Evolutionary conservation across 1,140 invertebrate genomes (phyloP), one percentile per base, ranked within the genome.

Genomic region (Bombus affinis): DNA sequence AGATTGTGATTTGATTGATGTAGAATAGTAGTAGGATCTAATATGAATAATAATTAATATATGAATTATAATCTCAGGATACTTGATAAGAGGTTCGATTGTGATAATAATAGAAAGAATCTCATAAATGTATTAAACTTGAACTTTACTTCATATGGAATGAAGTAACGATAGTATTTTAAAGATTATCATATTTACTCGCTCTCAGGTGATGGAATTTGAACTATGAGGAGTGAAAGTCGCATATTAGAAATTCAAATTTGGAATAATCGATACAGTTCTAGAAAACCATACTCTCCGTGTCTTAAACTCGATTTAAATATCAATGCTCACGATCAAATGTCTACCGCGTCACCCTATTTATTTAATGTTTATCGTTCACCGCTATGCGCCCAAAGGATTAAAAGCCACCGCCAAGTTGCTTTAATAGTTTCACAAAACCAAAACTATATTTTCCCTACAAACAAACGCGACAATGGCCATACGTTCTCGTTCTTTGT

Each of bases 401-500:
- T 2, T 12, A 5, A 32, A 39, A 73, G 4, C 32, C 3, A 13
- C 39, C 47, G 44, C 13, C 53, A 59, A 70, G 32, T 37, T 18
- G 8, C 32, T 75, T 13, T 6, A 42, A 22, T 47, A 71, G 47
- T 74, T 87, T 76, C n/a, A 57, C 42, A 83, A 72, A 72, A 42
- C 47, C n/a, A 12, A 28, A 32, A 57, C 73, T 47, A 37, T 89
- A 86, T 89, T 90, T 89, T 90, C 35, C 57, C 65, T 81, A 68
- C 70, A 88, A 90, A 88, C 79, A 89, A 81, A 35, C 75, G 25
- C 37, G 70, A 82, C 70, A 85, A 89, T 83, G 32, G 37, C 65
- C 53, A 35, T 39, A 53, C 32, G 68, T 18, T 65, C 42, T 42
- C 42, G 39, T 47, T 28, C 68, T 79, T 75, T 83, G 65, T 71